Base-by-base conservation (phyloP, 2,797 vertebrate genomes). In the Buphagus erythrorhynchus region DNA sequence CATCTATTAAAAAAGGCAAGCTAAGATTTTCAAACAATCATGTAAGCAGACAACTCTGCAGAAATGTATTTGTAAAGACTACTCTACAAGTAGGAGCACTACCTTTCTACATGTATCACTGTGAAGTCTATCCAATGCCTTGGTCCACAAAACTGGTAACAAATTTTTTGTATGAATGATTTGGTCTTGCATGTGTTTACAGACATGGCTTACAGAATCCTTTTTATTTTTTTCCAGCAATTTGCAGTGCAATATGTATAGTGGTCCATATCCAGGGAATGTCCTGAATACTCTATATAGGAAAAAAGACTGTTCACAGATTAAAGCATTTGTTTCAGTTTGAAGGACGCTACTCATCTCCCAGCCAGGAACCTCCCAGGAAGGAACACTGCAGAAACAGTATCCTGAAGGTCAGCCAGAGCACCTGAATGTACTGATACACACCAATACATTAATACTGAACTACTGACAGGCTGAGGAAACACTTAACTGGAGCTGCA, bases 251-350 rank as follows among this genome's bases (percentile, higher is more conserved):
- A 85, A 10, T n/a, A 40, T 5, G 8, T 45, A 68, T 1, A 58
- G n/a, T 17, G 51, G 24, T 33, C 31, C 6, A 16, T 6, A 78
- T 24, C 9, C 58, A 68, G 18, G 6, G 5, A 68, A 83, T 0
- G 0, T 46, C 43, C 25, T 13, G 0, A 58, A 38, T 6, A 61
- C 7, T 35, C 29, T 13, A 6, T 6, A 17, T 0, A 43, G 9
- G 17, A 55, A 73, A 79, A 58, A 74, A 18, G 2, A 43, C 16
- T 38, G 3, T 14, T 59, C 38, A 49, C 5, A 65, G 29, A 57
- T 74, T 18, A 55, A 91, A 72, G 26, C 9, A 57, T 38, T 77
- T 86, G 28, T 62, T 69, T 40, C 25, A 38, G 11, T 62, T 71
- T 75, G 33, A 90, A 16, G 9, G 82, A 69, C 10, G 15, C 31